These are phyloP conservation scores for Zophobas atratus DNA, from an alignment of 1,140 invertebrate species.

Conservation along the genomic window DNA sequence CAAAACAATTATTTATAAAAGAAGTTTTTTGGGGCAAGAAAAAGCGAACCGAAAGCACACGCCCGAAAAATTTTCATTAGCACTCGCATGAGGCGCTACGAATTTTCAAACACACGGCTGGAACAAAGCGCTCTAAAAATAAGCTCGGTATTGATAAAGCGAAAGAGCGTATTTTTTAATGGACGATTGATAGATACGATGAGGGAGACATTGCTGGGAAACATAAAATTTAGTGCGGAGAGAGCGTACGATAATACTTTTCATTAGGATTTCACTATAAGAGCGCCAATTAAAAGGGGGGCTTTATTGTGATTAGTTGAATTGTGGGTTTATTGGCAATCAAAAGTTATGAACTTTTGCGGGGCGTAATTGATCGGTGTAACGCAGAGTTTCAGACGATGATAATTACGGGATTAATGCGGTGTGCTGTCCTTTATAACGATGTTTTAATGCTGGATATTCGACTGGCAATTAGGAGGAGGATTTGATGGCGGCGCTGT, in stretches of 20 bases:
- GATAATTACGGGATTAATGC: constrained; percentile 17
- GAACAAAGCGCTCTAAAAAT: constrained; percentile 31
- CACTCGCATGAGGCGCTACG: constrained; percentile 11
- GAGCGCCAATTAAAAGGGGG: constrained; percentile 16
- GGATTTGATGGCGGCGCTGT: too few relatives aligned
- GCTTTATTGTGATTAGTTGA: constrained; percentile 36
- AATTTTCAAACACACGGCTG: constrained; percentile 23
- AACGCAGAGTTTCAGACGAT: constrained; percentile 7
- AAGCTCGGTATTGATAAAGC: background rate
- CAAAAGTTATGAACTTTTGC: constrained; percentile 33
- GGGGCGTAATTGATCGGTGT: constrained; percentile 18
- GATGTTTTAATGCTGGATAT: too few relatives aligned
- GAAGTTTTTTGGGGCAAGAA: too few relatives aligned
- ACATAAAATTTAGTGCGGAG: constrained; percentile 15
- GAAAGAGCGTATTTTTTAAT: too few relatives aligned
- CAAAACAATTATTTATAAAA: too few relatives aligned
- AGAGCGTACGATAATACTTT: constrained; percentile 10
- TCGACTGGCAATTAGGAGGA: too few relatives aligned
- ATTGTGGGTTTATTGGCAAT: constrained; percentile 33
- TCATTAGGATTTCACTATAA: constrained; percentile 27
- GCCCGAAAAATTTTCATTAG: constrained; percentile 28
- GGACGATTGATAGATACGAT: background rate
- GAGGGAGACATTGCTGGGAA: background rate
- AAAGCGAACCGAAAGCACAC: background rate
- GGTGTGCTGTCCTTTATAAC: too few relatives aligned